Evolutionary conservation across 2,888 invertebrate genomes (phyloP).

Genomic region (Trichacis sp.): DNA sequence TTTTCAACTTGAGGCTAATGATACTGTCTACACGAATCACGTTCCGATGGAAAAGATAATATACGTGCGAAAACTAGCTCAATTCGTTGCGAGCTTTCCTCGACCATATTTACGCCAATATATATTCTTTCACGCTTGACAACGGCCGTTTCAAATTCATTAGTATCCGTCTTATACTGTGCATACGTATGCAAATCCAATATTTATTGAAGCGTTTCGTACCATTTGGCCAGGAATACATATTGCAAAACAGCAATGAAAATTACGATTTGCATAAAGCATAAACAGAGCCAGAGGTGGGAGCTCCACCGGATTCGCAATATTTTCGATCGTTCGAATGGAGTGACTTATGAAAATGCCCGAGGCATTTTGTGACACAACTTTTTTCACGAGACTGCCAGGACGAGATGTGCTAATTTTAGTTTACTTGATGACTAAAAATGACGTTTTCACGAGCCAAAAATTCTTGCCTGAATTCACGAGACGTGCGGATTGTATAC

Average conservation of each 20-base stretch:
- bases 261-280: not conserved
- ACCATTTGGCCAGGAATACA: not conserved
- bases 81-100: not conserved
- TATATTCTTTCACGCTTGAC: not conserved
- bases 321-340: slow-evolving; percentile 20
- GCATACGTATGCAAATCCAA: not conserved
- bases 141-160: not conserved
- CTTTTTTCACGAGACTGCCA: slow-evolving; percentile 14
- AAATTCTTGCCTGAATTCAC: slow-evolving; percentile 44
- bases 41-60: not conserved
- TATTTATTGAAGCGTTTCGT: not conserved
- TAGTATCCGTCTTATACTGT: not conserved
- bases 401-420: slow-evolving; percentile 22
- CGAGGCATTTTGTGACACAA: slow-evolving; percentile 16
- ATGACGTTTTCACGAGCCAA: slow-evolving; percentile 48
- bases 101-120: not conserved
- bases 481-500: slow-evolving; percentile 54
- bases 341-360: slow-evolving; percentile 25
- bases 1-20: not conserved
- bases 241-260: slow-evolving; percentile 1
- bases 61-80: too few species aligned
- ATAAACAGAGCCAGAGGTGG: not conserved
- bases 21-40: not conserved
- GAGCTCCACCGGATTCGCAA: not conserved
- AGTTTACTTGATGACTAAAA: slow-evolving; percentile 28